These are phyloP conservation scores for Drosophila erecta DNA, from an alignment of 1,140 invertebrate genomes.

Conservation along the genomic window DNA sequence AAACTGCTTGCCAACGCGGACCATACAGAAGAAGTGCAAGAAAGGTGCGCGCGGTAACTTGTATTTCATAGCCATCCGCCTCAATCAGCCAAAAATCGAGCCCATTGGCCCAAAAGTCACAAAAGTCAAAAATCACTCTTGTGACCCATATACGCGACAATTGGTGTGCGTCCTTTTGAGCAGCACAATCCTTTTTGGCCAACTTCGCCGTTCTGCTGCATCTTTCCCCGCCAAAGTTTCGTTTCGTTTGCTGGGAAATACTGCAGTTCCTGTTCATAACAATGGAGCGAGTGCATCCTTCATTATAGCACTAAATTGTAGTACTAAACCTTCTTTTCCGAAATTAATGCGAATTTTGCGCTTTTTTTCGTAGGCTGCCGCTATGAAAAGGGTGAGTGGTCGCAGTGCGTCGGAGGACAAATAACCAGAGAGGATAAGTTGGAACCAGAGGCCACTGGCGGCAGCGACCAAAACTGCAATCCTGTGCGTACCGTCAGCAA, in stretches of 20 bases:
- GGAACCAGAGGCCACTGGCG: constrained; percentile 87
- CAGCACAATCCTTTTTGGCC: too few species aligned
- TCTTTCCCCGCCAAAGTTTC: background rate
- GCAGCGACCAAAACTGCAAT: constrained; percentile 85
- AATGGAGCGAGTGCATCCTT: background rate
- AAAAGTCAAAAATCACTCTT: background rate
- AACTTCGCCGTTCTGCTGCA: too few species aligned
- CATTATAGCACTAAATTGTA: background rate
- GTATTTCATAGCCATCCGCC: background rate
- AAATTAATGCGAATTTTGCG: background rate
- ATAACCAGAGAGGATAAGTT: constrained; percentile 90
- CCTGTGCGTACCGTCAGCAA: constrained; percentile 86
- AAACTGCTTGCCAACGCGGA: constrained; percentile 91
- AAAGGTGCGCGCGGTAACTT: constrained; percentile 90
- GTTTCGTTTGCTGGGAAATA: background rate
- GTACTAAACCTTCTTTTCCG: too few species aligned
- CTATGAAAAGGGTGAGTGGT: constrained; percentile 93
- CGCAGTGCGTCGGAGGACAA: constrained; percentile 89
- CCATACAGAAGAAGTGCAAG: constrained; percentile 95
- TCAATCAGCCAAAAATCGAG: background rate
- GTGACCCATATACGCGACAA: background rate
- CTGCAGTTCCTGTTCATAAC: constrained; percentile 6
- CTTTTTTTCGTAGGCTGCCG: constrained; percentile 86
- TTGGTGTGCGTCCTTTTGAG: too few species aligned
- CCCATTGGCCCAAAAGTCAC: background rate